Percentiles rank a stretch among this genome's conserved stretches.
phyloP scores from a whole-genome alignment of 2,113 vertebrate species.

The Anhinga rufa region DNA sequence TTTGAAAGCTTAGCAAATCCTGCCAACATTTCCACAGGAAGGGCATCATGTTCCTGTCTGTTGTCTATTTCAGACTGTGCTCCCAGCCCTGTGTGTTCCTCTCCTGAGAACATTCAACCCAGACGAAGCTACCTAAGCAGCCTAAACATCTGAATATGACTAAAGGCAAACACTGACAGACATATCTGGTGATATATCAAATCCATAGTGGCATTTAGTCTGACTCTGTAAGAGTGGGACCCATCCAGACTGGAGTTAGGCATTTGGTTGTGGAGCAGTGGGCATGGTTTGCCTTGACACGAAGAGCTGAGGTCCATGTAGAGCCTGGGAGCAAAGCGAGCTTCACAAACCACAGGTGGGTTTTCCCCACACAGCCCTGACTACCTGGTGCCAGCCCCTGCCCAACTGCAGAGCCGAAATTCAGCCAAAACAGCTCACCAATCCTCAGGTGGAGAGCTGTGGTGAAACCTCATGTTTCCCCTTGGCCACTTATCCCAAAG shows the following conservation, averaged over 20 bases:
- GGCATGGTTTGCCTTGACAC: background rate
- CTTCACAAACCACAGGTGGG: accelerated
- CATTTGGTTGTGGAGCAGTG: background rate
- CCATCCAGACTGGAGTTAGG: background rate
- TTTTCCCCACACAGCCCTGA: background rate
- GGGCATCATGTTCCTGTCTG: background rate
- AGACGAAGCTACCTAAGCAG: background rate
- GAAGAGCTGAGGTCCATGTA: background rate
- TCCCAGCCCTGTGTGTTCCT: background rate
- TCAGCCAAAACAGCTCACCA: background rate
- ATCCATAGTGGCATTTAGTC: background rate
- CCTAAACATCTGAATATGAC: background rate
- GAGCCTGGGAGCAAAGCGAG: background rate
- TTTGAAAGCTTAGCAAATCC: background rate
- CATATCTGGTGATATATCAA: background rate
- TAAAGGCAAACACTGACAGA: background rate
- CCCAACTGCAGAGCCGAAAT: background rate
- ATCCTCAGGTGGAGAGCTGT: background rate
- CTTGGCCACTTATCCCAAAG: background rate
- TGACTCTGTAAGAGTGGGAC: no score
- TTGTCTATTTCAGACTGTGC: background rate
- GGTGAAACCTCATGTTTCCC: background rate
- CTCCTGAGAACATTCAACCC: background rate
- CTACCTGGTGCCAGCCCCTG: background rate
- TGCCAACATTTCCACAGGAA: background rate